These are phyloP conservation scores for Pseudocheirus occidentalis DNA, from an alignment of 2,797 vertebrate species.

Conservation along the genomic window DNA sequence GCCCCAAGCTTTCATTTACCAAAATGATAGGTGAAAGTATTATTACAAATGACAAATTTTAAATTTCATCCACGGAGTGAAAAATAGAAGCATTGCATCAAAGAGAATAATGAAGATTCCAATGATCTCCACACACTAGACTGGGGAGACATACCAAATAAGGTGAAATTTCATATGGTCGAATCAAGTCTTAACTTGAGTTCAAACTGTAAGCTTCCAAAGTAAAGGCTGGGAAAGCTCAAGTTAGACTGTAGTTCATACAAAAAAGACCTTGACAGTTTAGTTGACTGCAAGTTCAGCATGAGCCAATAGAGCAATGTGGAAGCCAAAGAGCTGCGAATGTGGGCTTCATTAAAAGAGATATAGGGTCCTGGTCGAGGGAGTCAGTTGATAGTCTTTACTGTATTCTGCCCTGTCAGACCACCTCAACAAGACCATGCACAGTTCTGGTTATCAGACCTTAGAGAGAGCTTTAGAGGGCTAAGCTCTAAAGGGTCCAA, in stretches of 20 bases:
- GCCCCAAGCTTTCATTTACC: background rate
- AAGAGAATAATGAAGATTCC: background rate
- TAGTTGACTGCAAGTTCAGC: background rate
- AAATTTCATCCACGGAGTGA: background rate
- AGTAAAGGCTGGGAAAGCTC: background rate
- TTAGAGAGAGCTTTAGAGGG: background rate
- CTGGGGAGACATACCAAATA: background rate
- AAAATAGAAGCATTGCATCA: background rate
- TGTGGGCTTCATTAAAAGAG: background rate
- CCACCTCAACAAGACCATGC: background rate
- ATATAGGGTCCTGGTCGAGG: background rate
- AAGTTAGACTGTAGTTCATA: background rate
- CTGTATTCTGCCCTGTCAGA: background rate
- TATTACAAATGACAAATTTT: background rate
- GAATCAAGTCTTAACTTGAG: background rate
- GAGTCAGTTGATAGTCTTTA: background rate
- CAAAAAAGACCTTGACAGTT: background rate
- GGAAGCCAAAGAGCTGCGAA: background rate
- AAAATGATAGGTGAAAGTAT: background rate
- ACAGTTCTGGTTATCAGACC: background rate
- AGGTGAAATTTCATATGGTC: background rate
- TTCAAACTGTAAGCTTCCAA: background rate
- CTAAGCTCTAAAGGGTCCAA: background rate
- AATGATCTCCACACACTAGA: background rate
- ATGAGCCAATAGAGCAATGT: background rate